Conservation (phyloP, 1,140 invertebrate species). For the Solenopsis invicta region DNA sequence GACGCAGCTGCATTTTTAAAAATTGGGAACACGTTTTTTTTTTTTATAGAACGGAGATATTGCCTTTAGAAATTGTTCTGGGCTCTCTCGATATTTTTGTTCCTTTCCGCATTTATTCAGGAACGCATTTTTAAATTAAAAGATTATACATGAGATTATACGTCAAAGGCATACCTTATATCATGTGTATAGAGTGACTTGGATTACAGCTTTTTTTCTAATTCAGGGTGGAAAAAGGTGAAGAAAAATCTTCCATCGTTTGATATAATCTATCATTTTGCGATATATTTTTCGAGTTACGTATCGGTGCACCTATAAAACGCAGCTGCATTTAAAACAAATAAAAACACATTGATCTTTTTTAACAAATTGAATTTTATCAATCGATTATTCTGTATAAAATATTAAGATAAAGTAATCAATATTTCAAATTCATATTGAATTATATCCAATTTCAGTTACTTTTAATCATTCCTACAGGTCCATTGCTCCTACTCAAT, state of each 20-base stretch:
- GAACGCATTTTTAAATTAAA: background rate
- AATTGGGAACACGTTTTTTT: no score
- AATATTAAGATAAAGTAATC: background rate
- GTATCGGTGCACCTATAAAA: background rate
- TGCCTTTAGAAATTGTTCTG: background rate
- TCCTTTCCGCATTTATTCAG: background rate
- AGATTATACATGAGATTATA: background rate
- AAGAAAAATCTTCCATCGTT: background rate
- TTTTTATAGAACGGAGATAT: no score
- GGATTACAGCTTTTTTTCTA: background rate
- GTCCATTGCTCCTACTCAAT: no score
- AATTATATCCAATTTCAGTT: no score
- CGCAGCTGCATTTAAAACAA: background rate
- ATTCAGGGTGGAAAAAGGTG: background rate
- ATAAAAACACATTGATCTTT: background rate
- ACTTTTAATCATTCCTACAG: no score
- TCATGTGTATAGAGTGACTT: background rate
- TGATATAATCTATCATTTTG: background rate
- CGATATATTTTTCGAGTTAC: background rate
- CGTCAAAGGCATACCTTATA: background rate
- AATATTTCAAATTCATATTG: background rate
- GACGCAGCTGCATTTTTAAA: no score
- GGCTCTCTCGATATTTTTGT: slow-evolving; percentile 19
- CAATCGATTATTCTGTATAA: background rate
- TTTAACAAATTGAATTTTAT: no score